Conservation (phyloP, 2,888 invertebrate genomes). For the Apoda limacodes region DNA sequence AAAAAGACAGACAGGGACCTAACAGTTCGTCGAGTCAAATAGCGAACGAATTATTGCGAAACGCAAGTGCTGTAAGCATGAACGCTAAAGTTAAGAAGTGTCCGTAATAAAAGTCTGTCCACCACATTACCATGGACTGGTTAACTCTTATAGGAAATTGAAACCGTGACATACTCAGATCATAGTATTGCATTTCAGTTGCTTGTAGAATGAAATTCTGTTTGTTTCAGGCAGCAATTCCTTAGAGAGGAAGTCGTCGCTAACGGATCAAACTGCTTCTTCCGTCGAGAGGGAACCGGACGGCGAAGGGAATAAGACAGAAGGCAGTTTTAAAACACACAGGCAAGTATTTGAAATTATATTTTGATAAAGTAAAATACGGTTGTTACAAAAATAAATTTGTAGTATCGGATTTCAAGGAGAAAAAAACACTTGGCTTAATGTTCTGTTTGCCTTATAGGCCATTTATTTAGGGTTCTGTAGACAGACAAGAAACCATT, state of each 20-base stretch:
- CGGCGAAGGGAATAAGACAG: slow-evolving; percentile 28
- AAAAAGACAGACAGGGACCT: no score
- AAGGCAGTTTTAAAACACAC: slow-evolving; percentile 21
- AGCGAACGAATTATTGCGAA: no score
- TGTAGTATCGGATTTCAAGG: no score
- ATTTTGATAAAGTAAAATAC: no score
- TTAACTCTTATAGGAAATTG: neutral
- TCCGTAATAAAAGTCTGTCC: slow-evolving; percentile 1
- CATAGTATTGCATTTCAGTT: neutral
- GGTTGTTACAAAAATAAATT: no score
- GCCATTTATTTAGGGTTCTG: no score
- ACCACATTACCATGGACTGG: neutral
- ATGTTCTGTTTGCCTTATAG: no score
- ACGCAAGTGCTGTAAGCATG: no score
- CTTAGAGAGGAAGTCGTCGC: slow-evolving; percentile 43
- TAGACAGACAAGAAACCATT: no score
- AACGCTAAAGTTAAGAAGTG: no score
- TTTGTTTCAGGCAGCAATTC: slow-evolving; percentile 39
- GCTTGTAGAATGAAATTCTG: neutral
- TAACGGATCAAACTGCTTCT: slow-evolving; percentile 27
- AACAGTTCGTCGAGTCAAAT: no score
- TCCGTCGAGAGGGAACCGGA: slow-evolving; percentile 28
- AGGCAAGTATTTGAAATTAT: slow-evolving; percentile 23
- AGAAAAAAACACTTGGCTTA: no score
- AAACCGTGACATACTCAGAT: slow-evolving; percentile 1